These are phyloP conservation scores for Coelopa frigida DNA, from an alignment of 1,140 invertebrate genomes.

Conservation along the genomic window DNA sequence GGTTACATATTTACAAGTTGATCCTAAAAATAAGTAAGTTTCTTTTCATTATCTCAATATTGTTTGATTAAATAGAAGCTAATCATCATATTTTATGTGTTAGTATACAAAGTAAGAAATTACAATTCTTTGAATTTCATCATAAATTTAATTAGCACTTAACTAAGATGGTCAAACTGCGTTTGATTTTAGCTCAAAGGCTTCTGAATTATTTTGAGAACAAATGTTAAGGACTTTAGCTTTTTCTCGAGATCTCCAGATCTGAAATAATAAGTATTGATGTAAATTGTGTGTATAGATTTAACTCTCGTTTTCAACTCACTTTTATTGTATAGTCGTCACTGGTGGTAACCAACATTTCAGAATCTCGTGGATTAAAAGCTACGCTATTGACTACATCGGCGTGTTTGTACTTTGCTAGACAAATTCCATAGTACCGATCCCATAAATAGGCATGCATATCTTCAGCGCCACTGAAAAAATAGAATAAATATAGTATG, in stretches of 20 bases:
- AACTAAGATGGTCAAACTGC: too few relatives aligned
- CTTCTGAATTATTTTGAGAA: slow-evolving; percentile 24
- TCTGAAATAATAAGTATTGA: slow-evolving; percentile 17
- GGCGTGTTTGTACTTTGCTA: slow-evolving; percentile 68
- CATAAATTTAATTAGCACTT: too few relatives aligned
- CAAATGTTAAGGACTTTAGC: slow-evolving; percentile 28
- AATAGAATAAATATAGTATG: slow-evolving; percentile 7
- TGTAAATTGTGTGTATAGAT: too few relatives aligned
- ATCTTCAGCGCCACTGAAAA: slow-evolving; percentile 74
- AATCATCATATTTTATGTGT: too few relatives aligned
- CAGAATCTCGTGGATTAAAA: slow-evolving; percentile 74
- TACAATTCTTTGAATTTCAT: too few relatives aligned
- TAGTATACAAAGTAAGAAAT: too few relatives aligned
- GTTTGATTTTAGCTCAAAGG: slow-evolving; percentile 25
- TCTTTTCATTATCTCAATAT: too few relatives aligned
- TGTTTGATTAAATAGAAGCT: too few relatives aligned
- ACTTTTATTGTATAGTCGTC: slow-evolving; percentile 71
- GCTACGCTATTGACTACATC: slow-evolving; percentile 85
- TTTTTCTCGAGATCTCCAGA: slow-evolving; percentile 33
- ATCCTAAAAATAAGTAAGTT: too few relatives aligned
- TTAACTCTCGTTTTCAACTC: not conserved
- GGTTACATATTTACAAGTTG: too few relatives aligned
- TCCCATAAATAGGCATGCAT: slow-evolving; percentile 82
- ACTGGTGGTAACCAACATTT: slow-evolving; percentile 81
- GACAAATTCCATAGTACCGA: slow-evolving; percentile 72